Evolutionary conservation across 2,113 vertebrate genomes (phyloP).

Genomic region (Cyphomyrus discorhynchus): DNA sequence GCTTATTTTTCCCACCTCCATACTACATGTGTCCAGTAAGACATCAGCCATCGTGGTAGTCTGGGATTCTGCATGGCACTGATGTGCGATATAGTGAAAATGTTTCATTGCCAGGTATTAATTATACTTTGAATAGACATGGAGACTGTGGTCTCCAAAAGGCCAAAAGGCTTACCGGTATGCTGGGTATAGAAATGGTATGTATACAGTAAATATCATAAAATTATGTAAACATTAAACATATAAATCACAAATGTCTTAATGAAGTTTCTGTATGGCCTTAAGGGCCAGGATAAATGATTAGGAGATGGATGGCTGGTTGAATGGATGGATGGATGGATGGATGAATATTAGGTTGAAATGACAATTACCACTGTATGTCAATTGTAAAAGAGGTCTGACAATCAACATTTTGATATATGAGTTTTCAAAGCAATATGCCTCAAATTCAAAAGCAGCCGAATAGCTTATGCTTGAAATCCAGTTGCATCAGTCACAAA

Average conservation of each 20-base stretch:
- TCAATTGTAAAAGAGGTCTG: background rate
- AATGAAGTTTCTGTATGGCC: background rate
- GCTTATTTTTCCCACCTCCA: background rate
- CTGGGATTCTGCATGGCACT: background rate
- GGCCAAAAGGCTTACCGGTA: background rate
- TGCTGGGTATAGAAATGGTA: background rate
- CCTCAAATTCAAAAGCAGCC: background rate
- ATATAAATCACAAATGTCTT: background rate
- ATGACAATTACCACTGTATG: background rate
- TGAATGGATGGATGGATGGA: background rate
- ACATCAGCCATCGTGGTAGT: background rate
- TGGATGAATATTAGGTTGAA: background rate
- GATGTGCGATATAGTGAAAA: background rate
- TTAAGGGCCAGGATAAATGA: background rate
- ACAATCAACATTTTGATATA: background rate
- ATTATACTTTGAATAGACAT: background rate
- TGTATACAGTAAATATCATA: background rate
- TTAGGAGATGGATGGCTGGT: background rate
- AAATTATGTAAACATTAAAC: background rate
- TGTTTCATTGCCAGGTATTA: background rate
- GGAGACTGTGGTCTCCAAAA: background rate
- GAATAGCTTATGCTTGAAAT: background rate
- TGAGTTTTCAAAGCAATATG: background rate
- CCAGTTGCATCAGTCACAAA: background rate
- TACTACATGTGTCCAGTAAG: background rate